These are phyloP conservation scores for Cololabis saira DNA, from an alignment of 2,113 vertebrate genomes.

Conservation along the genomic window DNA sequence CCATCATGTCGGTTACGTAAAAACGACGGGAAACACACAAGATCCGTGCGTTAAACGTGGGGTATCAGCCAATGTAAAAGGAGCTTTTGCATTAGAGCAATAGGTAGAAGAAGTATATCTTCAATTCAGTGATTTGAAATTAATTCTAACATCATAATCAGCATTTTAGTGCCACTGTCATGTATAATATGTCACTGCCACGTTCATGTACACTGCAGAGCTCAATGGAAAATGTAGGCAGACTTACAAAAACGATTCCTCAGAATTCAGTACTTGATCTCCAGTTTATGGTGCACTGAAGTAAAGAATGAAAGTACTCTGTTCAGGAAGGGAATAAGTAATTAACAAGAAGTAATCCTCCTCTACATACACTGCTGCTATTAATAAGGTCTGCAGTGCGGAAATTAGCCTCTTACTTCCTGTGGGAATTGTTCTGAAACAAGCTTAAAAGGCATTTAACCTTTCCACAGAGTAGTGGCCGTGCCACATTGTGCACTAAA, in stretches of 20 bases:
- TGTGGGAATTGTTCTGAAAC: slow-evolving; percentile 25
- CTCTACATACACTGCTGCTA: slow-evolving; percentile 31
- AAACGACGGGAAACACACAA: no score
- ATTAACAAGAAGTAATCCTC: slow-evolving; percentile 12
- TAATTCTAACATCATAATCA: slow-evolving; percentile 5
- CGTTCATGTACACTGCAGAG: slow-evolving; percentile 34
- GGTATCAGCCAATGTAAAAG: no score
- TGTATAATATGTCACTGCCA: not conserved
- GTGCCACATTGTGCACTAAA: slow-evolving; percentile 1
- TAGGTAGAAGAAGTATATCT: no score
- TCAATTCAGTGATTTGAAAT: not conserved
- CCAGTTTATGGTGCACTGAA: slow-evolving; percentile 10
- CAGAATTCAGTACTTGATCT: slow-evolving; percentile 21
- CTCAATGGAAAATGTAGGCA: slow-evolving; percentile 29
- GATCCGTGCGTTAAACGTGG: no score
- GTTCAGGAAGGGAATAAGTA: slow-evolving; percentile 30
- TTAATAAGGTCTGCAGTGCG: slow-evolving; percentile 20
- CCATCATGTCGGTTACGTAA: no score
- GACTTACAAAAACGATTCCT: slow-evolving; percentile 24
- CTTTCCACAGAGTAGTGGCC: not conserved
- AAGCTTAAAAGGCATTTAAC: slow-evolving; percentile 47
- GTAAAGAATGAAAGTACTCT: slow-evolving; percentile 21
- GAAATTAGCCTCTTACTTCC: slow-evolving; percentile 46
- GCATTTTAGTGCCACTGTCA: not conserved
- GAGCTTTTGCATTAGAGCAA: no score